Conservation (phyloP, 1,140 invertebrate species). For the Lordiphosa clarofinis region DNA sequence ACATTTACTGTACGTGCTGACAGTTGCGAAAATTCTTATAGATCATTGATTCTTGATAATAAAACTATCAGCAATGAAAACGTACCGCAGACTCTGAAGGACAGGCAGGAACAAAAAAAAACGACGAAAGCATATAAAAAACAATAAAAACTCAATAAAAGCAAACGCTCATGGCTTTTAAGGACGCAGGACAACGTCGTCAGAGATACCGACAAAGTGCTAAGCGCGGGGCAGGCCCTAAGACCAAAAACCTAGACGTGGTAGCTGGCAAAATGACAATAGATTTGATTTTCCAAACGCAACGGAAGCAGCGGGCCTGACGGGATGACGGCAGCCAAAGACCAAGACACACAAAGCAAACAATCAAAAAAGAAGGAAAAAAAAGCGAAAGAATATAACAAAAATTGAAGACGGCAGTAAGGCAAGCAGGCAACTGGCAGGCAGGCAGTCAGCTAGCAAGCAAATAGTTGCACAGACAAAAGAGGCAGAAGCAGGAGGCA, state of each 20-base stretch:
- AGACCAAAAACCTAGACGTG: slow-evolving; percentile 20
- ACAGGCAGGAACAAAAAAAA: slow-evolving; percentile 10
- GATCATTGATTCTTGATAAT: slow-evolving; percentile 74
- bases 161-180: slow-evolving; percentile 71
- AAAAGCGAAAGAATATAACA: slow-evolving; percentile 65
- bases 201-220: slow-evolving; percentile 55
- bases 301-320: slow-evolving; percentile 19
- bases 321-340: slow-evolving; percentile 45
- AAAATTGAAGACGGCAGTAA: slow-evolving; percentile 66
- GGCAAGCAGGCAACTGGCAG: slow-evolving; percentile 27
- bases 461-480: slow-evolving; percentile 74
- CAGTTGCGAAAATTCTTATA: slow-evolving; percentile 58
- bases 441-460: slow-evolving; percentile 3
- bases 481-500: slow-evolving; percentile 30
- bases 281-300: slow-evolving; percentile 68
- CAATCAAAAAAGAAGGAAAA: slow-evolving; percentile 54
- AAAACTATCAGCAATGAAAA: slow-evolving; percentile 64
- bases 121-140: slow-evolving; percentile 57
- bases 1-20: slow-evolving; percentile 33
- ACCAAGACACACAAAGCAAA: slow-evolving; percentile 73
- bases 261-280: slow-evolving; percentile 72
- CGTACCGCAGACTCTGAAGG: slow-evolving; percentile 32
- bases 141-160: slow-evolving; percentile 78
- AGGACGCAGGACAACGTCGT: slow-evolving; percentile 42
- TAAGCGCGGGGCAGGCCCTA: slow-evolving; percentile 29